Base-by-base conservation (phyloP, 2,888 invertebrate species). In the Boloria euphrosyne region DNA sequence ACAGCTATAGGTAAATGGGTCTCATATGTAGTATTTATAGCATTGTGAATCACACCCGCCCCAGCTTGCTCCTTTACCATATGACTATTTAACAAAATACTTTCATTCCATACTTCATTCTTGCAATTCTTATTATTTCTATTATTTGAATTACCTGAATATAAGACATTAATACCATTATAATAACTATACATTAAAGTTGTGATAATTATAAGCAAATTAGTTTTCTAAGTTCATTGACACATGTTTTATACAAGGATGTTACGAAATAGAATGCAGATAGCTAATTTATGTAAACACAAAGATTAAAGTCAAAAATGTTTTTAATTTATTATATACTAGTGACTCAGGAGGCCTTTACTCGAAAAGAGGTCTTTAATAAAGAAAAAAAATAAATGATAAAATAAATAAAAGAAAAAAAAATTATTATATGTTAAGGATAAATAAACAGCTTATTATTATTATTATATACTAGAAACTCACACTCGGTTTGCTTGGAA, bases 141-240 rank as follows among this genome's bases (percentile, higher is more conserved):
- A 16, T 16, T 49, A 4, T 58, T 18, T 52, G 62, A 62, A 57
- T 62, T 68, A 27, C 70, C 70, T 71, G 62, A n/a, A 69, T 66
- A 16, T 47, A 5, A 13, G 5, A 52, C 27, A 18, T 27, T 31
- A 31, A 17, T 22, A 27, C 22, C 16, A 50, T 10, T 17, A 13
- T 3, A 43, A 6, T 53, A 16, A 53, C 1, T 53, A 22, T 53
- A 31, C 13, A 3, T 43, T 17, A 38, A 38, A 38, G 7, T 10
- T 7, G 7, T 38, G 31, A 38, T 38, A 38, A 55, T 55, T 13
- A 43, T 55, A 43, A 43, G 17, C 38, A 44, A 14, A 17, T 38
- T 16, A 18, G 6, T 31, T 10, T 17, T 13, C 13, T 3, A 49
- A 58, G 4, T 49, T 49, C 10, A 49, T 49, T 49, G 6, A 16